Conservation (phyloP, 2,797 vertebrate genomes). For the Ataeniobius toweri region DNA sequence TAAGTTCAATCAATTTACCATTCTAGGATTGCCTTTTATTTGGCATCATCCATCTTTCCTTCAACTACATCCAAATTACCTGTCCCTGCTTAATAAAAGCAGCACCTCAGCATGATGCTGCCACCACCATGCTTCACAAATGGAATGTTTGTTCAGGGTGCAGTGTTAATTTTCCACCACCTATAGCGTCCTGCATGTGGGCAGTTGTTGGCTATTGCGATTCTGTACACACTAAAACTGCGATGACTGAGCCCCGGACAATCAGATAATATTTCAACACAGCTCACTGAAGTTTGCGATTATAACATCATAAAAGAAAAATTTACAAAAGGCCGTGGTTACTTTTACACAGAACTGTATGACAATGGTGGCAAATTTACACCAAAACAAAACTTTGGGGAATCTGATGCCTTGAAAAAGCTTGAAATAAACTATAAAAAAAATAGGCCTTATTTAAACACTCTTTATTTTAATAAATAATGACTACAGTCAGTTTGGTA, state of each 20-base stretch:
- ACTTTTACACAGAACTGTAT: background rate
- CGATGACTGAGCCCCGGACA: background rate
- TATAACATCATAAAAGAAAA: background rate
- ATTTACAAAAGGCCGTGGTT: background rate
- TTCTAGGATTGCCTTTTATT: background rate
- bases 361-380: background rate
- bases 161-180: background rate
- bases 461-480: constrained; percentile 73
- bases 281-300: background rate
- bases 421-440: constrained; percentile 6
- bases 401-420: too few relatives aligned
- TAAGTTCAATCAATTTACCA: too few relatives aligned
- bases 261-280: background rate
- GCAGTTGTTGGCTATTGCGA: background rate
- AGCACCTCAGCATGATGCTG: background rate
- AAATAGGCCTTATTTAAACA: constrained; percentile 65
- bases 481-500: constrained; percentile 48
- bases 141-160: background rate
- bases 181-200: background rate
- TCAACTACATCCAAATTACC: background rate
- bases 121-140: background rate
- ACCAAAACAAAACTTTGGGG: background rate
- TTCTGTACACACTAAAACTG: background rate
- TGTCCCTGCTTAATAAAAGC: background rate
- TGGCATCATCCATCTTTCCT: background rate